Base-by-base conservation (phyloP, 2,113 vertebrate genomes). In the Noturus placidus region DNA sequence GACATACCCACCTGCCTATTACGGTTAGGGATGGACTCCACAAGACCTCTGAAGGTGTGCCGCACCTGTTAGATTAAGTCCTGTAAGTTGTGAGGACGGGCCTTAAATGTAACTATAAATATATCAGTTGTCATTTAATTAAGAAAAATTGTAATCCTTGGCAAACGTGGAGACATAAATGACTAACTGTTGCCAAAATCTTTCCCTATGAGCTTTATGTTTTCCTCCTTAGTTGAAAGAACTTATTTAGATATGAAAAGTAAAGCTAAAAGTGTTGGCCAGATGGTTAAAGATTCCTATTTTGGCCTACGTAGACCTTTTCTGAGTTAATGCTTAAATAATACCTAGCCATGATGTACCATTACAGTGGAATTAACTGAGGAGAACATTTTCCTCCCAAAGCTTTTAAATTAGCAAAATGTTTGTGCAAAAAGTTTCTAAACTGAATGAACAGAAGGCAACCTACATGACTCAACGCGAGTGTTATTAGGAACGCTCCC, bases 391-490 rank as follows among this genome's bases (percentile, higher is more conserved):
- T 22, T 22, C 30, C 19, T 80, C 17, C 13, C 27, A 30, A n/a
- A 54, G 74, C n/a, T 52, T 52, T 77, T n/a, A 46, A n/a, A 77
- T 13, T 4, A 52, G 56, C 27, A 79, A 33, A 78, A 30, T 20
- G 56, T 35, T 81, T 81, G 54, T 25, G 7, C 13, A 22, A 61
- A 38, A 5, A 10, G 13, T 63, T 77, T 46, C 25, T 38, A 5
- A 57, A 59, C 50, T 6, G 65, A 59, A 74, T 59, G 54, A 65
- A 78, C 56, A 77, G 70, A 85, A 77, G 56, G 15, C 84, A 77
- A 42, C 84, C 54, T 56, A 74, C 27, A 79, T 79, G 76, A 80
- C 74, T 79, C 85, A 86, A 54, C 30, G 61, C 76, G 7, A 79
- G 20, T 27, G 15, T 86, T 86, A 63, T 86, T 78, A 79, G 76